A percentile compares a stretch with the other conserved stretches of the same genome.
Conservation (phyloP, 2,797 vertebrate species). For the Poecilia wingei region DNA sequence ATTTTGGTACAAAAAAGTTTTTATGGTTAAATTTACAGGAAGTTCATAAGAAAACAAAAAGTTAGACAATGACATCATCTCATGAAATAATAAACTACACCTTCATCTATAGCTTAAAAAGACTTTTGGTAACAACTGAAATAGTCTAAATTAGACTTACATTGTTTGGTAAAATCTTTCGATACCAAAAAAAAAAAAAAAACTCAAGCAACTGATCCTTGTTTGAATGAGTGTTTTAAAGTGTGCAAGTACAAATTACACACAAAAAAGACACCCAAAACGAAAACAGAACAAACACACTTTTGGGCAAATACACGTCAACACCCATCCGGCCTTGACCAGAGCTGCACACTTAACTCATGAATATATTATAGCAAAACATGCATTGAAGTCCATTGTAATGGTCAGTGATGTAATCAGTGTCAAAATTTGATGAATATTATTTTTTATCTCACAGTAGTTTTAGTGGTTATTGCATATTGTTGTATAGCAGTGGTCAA, state of each 20-base stretch:
- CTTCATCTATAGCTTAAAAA: constrained; percentile 32
- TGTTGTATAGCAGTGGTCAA: constrained; percentile 1
- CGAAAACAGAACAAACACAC: constrained; percentile 8
- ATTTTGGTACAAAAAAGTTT: constrained; percentile 65
- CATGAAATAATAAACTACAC: constrained; percentile 35
- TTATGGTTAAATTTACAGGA: constrained; percentile 75
- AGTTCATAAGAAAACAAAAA: constrained; percentile 46
- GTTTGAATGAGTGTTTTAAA: constrained; percentile 1
- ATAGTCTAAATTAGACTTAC: not conserved
- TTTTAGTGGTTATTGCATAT: constrained; percentile 42
- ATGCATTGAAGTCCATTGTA: not conserved
- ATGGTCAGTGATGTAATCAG: not conserved
- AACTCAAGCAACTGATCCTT: not conserved
- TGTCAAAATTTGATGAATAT: not conserved
- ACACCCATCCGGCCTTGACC: not conserved
- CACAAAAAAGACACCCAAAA: not conserved
- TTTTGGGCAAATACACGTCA: constrained; percentile 17
- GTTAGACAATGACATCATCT: constrained; percentile 19
- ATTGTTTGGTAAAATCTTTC: constrained; percentile 19
- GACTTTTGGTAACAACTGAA: constrained; percentile 23
- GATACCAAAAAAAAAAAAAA: constrained; percentile 4
- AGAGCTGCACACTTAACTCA: constrained; percentile 1
- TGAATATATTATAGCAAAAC: constrained; percentile 13
- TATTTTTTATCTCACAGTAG: constrained; percentile 21
- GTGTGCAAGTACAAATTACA: constrained; percentile 9